Base-by-base conservation (phyloP, 1,140 invertebrate genomes). In the Calephelis virginiensis region DNA sequence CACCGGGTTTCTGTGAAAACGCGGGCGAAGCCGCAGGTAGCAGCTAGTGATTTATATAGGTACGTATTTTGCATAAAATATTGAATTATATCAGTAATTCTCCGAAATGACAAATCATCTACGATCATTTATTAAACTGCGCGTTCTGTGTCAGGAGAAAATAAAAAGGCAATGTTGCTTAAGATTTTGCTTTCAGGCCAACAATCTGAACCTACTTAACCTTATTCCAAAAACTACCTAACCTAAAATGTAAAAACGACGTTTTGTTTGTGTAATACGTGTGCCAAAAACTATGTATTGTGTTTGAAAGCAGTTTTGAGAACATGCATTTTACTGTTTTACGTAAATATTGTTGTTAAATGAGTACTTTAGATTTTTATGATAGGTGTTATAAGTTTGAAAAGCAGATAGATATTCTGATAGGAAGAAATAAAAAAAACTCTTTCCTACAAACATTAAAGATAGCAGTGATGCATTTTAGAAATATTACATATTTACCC, bases 141-240 rank as follows among this genome's bases (percentile, higher is more conserved):
- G 17, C 53, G 11, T 56, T 12, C 11, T 17, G 11, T 56, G 53
- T 37, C 17, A 56, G 10, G 28, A 28, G 12, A 5, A 56, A 14
- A 14, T 37, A 11, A 6, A 6, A 56, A 56, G 14, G 53, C 17
- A 13, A 14, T 14, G 53, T 17, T 6, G 14, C 14, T 53, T 8
- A 53, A 53, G 50, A 53, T 53, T 5, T 53, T 11, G 50, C 17
- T 53, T 53, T 53, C 14, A 53, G 50, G 50, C 50, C 50, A 53
- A 53, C 17, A 56, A 56, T 14, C 28, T 56, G 50, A 37, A 56
- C 14, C 50, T 56, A 56, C 50, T 56, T 56, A 56, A 56, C 50
- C 50, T 28, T 28, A 28, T 56, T 10, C 3, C 17, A 12, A 56
- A 50, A 56, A 56, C 11, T 9, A 56, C 17, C 50, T 28, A 37